Conservation (phyloP, 35 echinoderm and acorn worm genomes). For the Heliocidaris tuberculata region DNA sequence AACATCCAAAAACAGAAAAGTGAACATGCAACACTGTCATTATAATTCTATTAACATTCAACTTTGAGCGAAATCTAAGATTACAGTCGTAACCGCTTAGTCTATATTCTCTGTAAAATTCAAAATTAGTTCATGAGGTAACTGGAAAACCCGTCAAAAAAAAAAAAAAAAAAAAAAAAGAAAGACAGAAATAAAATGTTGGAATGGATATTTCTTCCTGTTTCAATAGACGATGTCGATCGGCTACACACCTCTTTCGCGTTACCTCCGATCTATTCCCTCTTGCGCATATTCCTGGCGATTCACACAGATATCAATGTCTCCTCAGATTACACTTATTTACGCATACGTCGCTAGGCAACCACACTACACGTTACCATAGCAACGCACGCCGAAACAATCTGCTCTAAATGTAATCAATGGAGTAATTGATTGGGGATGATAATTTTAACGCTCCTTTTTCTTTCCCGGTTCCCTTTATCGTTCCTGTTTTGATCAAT, state of each 20-base stretch:
- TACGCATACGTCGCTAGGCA: constrained; percentile 38
- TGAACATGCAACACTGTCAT: too few relatives aligned
- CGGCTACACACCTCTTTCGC: neutral
- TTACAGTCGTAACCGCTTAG: too few relatives aligned
- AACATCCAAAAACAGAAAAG: too few relatives aligned
- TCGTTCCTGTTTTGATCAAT: constrained; percentile 2
- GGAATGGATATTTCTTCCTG: too few relatives aligned
- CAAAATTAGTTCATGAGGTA: too few relatives aligned
- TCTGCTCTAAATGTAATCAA: constrained; percentile 27
- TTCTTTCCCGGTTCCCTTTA: neutral
- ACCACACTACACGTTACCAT: constrained; percentile 5
- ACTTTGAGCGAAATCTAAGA: too few relatives aligned
- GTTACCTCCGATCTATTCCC: neutral
- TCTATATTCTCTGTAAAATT: too few relatives aligned
- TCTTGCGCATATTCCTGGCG: neutral
- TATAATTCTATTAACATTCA: too few relatives aligned
- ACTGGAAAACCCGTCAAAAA: too few relatives aligned
- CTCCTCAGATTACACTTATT: constrained; percentile 31
- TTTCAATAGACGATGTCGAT: too few relatives aligned
- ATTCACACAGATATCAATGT: neutral
- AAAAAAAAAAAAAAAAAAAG: too few relatives aligned
- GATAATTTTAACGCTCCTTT: constrained; percentile 25
- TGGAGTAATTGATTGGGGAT: constrained; percentile 40
- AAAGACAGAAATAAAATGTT: too few relatives aligned
- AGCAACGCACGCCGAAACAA: constrained; percentile 34